Conservation (phyloP, 2,888 invertebrate species). For the Achlya flavicornis region DNA sequence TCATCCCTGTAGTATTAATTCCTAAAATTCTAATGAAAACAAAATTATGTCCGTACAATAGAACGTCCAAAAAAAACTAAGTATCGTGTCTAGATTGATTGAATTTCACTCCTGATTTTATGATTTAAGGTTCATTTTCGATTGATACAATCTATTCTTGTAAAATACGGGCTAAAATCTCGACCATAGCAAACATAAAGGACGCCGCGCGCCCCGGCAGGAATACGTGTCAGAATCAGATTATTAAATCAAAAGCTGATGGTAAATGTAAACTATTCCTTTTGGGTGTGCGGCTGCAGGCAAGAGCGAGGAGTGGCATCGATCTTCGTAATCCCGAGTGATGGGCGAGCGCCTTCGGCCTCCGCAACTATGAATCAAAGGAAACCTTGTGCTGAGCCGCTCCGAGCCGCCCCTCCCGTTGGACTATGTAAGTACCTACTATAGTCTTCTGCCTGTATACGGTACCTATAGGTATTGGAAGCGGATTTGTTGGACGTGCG, state of each 20-base stretch:
- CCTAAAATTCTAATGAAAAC: too few relatives aligned
- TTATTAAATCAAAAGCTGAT: background rate
- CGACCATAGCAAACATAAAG: background rate
- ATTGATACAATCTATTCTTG: too few relatives aligned
- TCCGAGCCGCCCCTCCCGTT: background rate
- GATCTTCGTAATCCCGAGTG: slow-evolving; percentile 8
- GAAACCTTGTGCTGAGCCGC: background rate
- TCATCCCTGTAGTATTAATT: too few relatives aligned
- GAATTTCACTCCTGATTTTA: too few relatives aligned
- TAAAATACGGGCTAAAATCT: too few relatives aligned
- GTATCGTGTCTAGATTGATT: too few relatives aligned
- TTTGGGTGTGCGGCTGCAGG: background rate
- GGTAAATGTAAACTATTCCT: background rate
- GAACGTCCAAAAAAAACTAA: too few relatives aligned
- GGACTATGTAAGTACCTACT: background rate
- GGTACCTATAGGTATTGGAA: background rate
- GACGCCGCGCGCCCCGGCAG: too few relatives aligned
- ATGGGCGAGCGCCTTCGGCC: background rate
- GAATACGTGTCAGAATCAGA: background rate
- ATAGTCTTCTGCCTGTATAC: background rate
- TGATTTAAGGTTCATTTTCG: too few relatives aligned
- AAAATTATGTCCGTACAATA: too few relatives aligned
- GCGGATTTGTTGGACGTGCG: background rate
- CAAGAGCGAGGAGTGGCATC: slow-evolving; percentile 4
- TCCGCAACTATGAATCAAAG: background rate